Evolutionary conservation across 92 coral and sea anemone species (phyloP), one percentile per base, ranked within the genome.

Genomic region (Porites divaricata): DNA sequence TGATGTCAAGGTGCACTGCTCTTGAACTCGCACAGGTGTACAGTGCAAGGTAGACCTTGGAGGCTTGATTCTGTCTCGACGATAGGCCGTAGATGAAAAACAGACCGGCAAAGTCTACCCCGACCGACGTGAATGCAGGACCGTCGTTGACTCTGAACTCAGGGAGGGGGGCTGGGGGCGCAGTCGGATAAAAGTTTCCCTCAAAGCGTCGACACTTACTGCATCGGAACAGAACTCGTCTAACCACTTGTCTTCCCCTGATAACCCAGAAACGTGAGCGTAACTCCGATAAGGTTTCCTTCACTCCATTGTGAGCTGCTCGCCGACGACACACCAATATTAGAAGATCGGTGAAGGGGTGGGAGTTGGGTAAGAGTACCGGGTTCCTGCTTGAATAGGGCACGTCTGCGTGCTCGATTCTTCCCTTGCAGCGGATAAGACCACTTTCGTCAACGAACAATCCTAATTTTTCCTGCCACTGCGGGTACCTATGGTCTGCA

Each of bases 221-320:
- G 45, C 83, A 85, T 2, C 67, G 58, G 57, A 77, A 85, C 67
- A 85, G 72, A 53, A 54, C 23, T 41, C 57, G 69, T 64, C 76
- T 74, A 6, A 76, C 82, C n/a, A 75, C 80, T 78, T 86, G 80
- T 63, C 89, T 51, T 22, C 81, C 81, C 23, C 52, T 77, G 66
- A 87, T 57, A 45, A 73, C 63, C 83, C 87, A 71, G 74, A 86
- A 78, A 59, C 83, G 72, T 8, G 83, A 80, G n/a, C 87, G 52
- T 67, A 81, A 64, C 45, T 81, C 90, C 1, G 87, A 45, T 41
- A 86, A 72, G 7, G 83, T 74, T 54, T 80, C 86, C 65, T 54
- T 61, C 35, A 80, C 80, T 61, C 81, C 90, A 56, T 74, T 85
- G 81, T 80, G 90, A 41, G 74, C 86, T 15, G 80, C 90, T 51